Conservation (phyloP, 2,113 vertebrate species). For the Acanthochromis polyacanthus region DNA sequence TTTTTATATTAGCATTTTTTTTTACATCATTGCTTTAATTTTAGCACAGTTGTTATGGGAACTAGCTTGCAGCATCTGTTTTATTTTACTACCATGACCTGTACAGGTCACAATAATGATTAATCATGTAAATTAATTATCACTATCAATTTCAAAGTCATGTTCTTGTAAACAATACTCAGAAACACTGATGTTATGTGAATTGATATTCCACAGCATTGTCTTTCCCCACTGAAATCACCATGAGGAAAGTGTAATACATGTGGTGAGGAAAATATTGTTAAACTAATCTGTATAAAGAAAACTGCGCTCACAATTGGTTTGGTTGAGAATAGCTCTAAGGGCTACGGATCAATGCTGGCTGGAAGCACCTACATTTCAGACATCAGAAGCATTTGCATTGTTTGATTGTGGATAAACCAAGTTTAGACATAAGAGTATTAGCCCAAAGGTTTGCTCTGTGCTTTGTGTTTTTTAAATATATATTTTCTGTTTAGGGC, state of each 20-base stretch:
- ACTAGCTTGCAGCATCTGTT: neutral
- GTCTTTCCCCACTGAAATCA: neutral
- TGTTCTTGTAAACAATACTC: neutral
- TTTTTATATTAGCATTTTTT: neutral
- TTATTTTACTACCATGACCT: neutral
- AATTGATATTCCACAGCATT: neutral
- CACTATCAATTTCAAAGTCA: neutral
- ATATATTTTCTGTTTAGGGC: constrained; percentile 60
- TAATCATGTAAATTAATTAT: neutral
- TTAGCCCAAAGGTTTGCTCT: constrained; percentile 66
- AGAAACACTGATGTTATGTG: neutral
- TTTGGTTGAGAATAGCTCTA: constrained; percentile 59
- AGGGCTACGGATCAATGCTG: constrained; percentile 71
- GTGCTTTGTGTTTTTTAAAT: constrained; percentile 60
- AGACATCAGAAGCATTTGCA: constrained; percentile 79
- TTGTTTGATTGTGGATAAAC: constrained; percentile 78
- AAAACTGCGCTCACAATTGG: constrained; percentile 46
- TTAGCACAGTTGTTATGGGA: neutral
- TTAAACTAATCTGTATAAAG: constrained; percentile 48
- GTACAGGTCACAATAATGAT: neutral
- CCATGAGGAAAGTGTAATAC: constrained; percentile 5
- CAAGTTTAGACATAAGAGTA: constrained; percentile 68
- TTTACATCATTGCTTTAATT: neutral
- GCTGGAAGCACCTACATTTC: constrained; percentile 70
- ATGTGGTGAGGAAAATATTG: constrained; percentile 17